Evolutionary conservation across 1,140 invertebrate species (phyloP).

Genomic region (Diplogasteroides magnus): DNA sequence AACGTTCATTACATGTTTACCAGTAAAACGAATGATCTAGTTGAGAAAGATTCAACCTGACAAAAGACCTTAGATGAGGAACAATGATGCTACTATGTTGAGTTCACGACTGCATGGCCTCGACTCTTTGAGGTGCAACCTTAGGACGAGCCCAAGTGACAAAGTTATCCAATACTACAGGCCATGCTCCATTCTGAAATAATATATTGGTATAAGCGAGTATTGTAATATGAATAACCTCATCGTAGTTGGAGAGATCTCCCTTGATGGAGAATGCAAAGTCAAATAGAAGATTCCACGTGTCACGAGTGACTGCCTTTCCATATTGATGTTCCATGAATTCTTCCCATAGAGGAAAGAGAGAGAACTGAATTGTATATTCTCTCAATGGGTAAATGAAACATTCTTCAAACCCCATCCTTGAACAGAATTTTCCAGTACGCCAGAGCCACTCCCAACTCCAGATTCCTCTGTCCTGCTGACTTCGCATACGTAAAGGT

Average conservation of each 20-base stretch:
- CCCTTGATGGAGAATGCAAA: conserved; percentile 8
- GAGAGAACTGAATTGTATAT: not conserved
- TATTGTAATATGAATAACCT: not conserved
- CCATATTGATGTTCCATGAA: not conserved
- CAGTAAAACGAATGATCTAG: too few relatives aligned
- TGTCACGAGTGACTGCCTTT: not conserved
- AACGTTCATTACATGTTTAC: too few relatives aligned
- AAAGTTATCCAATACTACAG: conserved; percentile 25
- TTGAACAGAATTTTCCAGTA: conserved; percentile 28
- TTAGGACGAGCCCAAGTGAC: conserved; percentile 15
- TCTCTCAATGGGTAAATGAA: not conserved
- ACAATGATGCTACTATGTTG: too few relatives aligned
- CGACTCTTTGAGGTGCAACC: too few relatives aligned
- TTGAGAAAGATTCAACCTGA: too few relatives aligned
- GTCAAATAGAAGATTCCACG: not conserved
- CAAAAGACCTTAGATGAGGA: too few relatives aligned
- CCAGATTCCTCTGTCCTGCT: conserved; percentile 17
- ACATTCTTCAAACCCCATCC: not conserved
- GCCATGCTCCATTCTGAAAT: conserved; percentile 22
- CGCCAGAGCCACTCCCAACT: conserved; percentile 11
- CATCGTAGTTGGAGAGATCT: conserved; percentile 24
- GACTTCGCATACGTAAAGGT: conserved; percentile 22
- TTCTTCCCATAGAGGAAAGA: not conserved
- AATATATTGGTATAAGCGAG: not conserved
- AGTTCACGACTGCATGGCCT: too few relatives aligned